Percentiles rank a stretch among this genome's conserved stretches.
These are phyloP conservation scores for Zele albiditarsus DNA, from an alignment of 2,888 invertebrate genomes.

Conservation along the genomic window DNA sequence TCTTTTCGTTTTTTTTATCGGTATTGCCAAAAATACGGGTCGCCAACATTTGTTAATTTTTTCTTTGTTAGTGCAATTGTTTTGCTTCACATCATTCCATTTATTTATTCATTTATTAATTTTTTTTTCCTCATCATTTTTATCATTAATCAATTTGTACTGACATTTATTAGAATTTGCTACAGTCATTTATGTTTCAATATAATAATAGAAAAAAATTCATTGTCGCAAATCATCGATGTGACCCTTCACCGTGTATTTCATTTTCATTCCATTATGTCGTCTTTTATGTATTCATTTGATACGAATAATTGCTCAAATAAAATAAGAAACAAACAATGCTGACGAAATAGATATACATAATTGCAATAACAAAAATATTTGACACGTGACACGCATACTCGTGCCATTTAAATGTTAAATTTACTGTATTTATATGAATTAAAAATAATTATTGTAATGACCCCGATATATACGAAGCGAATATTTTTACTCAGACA, in stretches of 20 bases:
- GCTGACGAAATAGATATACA: not conserved
- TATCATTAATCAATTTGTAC: constrained; percentile 67
- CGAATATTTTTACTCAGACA: no score
- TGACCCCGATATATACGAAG: no score
- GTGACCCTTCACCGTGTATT: constrained; percentile 41
- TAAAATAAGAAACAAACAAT: not conserved
- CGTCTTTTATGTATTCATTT: not conserved
- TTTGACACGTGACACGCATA: no score
- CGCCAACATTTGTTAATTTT: constrained; percentile 48
- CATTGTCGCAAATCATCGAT: constrained; percentile 47
- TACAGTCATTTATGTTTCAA: constrained; percentile 56
- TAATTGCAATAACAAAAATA: not conserved
- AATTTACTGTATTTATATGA: no score
- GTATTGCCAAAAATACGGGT: constrained; percentile 70
- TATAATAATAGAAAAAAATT: constrained; percentile 42
- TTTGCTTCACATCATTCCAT: constrained; percentile 48
- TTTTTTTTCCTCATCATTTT: constrained; percentile 35
- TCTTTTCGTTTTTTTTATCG: constrained; percentile 53
- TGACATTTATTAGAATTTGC: constrained; percentile 69
- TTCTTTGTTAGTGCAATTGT: constrained; percentile 41
- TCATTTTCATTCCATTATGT: not conserved
- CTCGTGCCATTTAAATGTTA: no score
- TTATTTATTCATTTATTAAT: constrained; percentile 47
- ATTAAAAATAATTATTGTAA: no score
- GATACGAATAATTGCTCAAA: not conserved